Evolutionary conservation across 1,140 invertebrate species (phyloP).

Genomic region (Procambarus virginalis): DNA sequence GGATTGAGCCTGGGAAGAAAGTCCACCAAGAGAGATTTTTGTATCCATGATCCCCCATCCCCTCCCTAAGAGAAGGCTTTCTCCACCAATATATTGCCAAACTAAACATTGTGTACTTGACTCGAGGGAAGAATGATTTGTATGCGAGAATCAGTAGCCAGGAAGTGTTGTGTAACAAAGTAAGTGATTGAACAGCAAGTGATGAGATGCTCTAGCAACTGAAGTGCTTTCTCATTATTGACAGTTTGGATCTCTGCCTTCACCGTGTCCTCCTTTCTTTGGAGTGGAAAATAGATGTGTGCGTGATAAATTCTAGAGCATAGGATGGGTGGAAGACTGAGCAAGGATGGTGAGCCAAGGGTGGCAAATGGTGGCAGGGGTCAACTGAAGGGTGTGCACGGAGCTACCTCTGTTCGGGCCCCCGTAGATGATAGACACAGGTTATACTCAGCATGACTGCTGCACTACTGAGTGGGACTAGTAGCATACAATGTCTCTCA

Average conservation of each 20-base stretch:
- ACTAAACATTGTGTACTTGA: not conserved
- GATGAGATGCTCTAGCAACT: conserved; percentile 14
- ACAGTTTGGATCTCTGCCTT: not conserved
- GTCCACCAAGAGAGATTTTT: conserved; percentile 45
- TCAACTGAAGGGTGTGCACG: conserved; percentile 5
- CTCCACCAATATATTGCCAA: conserved; percentile 32
- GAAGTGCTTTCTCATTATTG: not conserved
- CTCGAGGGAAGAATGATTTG: not conserved
- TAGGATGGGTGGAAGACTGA: not conserved
- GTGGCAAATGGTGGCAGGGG: conserved; percentile 10
- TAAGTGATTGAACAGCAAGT: not conserved
- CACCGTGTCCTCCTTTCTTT: not conserved
- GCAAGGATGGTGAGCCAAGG: not conserved
- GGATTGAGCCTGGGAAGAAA: conserved; percentile 41
- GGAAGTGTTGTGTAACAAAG: not conserved
- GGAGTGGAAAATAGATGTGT: not conserved
- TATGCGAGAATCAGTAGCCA: conserved; percentile 6
- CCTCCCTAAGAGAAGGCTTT: conserved; percentile 18
- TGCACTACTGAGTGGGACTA: conserved; percentile 40
- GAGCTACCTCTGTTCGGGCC: conserved; percentile 25
- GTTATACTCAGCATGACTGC: conserved; percentile 41
- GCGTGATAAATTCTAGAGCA: not conserved
- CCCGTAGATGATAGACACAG: conserved; percentile 45
- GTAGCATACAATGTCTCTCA: conserved; percentile 45
- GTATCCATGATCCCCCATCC: conserved; percentile 28